Base-by-base conservation (phyloP, 2,888 invertebrate genomes). In the Acleris literana region DNA sequence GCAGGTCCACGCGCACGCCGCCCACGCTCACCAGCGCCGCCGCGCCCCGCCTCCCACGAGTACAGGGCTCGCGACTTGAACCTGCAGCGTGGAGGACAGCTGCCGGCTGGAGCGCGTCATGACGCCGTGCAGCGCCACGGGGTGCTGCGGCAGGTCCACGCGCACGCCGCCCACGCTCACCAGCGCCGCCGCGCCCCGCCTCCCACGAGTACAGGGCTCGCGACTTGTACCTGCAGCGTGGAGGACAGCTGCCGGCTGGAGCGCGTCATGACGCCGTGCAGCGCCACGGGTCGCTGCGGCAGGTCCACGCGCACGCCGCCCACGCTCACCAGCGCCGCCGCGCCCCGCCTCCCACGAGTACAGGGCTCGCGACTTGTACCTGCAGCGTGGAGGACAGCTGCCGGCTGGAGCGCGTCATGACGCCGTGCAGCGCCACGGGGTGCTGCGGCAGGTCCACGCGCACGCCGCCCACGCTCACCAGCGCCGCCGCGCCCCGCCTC, bases 211-310 rank as follows among this genome's bases (percentile, higher is more conserved):
- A 33, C 33, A 13, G 33, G 33, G 13, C 33, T 33, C 33, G 33
- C 33, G 33, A 11, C 17, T 17, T 13, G 7, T 74, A 95, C 97
- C 93, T 98, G 98, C 62, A 99, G 89, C 0, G 99, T 99, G 16
- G 97, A 97, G 7, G 98, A 98, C 52, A 99, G 93, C 80, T 99
- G 97, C 72, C 98, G 96, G 69, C 98, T 97, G 71, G 98, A 97
- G 74, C 99, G 94, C 0, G 98, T 98, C 95, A 99, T 98, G 96
- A 99, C 99, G 59, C 99, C 99, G 88, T 99, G 99, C 74, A 99
- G 92, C 7, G 97, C 98, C 0, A 99, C 98, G 0, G 99, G 99
- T 92, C 99, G 99, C 88, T 99, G 99, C 4, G 99, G 99, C 80
- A 99, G 98, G 86, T 99, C 99, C 63, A 99, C 96, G 71, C 97